Evolutionary conservation across 37 sponge, comb jelly and placozoan genomes (phyloP).

Genomic region (Trichoplax adhaerens): DNA sequence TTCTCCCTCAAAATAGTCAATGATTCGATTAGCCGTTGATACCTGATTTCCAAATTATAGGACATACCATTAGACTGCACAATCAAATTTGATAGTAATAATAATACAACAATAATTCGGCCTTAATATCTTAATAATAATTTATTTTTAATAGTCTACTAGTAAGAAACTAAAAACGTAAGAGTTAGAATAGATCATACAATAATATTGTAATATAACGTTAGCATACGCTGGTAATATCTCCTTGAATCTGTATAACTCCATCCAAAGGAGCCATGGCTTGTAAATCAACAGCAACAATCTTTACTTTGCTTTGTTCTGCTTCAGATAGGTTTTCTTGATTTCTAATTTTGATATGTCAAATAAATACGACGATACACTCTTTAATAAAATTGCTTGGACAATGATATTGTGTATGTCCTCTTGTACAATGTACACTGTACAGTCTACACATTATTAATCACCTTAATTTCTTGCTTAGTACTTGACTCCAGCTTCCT

Average conservation of each 20-base stretch:
- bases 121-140: no score
- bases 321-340: no score
- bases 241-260: constrained; percentile 88
- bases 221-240: constrained; percentile 70
- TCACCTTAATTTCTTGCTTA: constrained; percentile 41
- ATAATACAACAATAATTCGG: no score
- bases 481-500: constrained; percentile 97
- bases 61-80: no score
- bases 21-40: constrained; percentile 68
- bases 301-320: constrained; percentile 47
- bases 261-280: constrained; percentile 91
- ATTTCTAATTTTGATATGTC: constrained; percentile 1
- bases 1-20: constrained; percentile 67
- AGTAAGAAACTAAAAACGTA: no score
- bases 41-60: constrained; percentile 14
- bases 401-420: not conserved
- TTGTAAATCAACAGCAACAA: constrained; percentile 94
- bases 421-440: no score
- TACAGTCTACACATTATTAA: not conserved
- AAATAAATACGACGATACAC: not conserved
- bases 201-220: not conserved
- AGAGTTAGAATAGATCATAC: not conserved
- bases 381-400: not conserved
- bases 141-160: no score
- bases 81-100: no score